Evolutionary conservation across 1,140 invertebrate species (phyloP).

Genomic region (Drosophila nikananu): DNA sequence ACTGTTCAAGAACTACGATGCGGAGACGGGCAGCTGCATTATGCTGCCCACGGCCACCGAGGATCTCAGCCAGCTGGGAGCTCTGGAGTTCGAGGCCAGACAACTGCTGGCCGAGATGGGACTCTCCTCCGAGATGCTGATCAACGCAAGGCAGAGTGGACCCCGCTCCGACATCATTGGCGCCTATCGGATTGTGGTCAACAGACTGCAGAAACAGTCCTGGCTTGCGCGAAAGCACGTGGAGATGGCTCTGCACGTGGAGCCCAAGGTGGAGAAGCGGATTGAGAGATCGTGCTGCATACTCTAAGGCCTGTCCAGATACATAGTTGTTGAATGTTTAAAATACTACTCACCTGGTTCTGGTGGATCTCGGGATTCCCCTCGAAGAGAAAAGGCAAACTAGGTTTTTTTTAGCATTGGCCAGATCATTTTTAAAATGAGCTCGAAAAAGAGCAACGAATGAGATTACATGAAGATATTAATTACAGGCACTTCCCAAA

Average conservation of each 20-base stretch:
- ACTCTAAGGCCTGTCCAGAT: constrained; percentile 58
- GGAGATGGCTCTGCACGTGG: constrained; percentile 78
- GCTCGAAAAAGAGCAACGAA: not conserved
- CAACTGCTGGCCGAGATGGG: constrained; percentile 85
- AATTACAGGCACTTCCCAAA: not conserved
- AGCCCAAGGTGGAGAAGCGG: constrained; percentile 78
- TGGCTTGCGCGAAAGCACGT: constrained; percentile 81
- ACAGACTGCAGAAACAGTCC: constrained; percentile 85
- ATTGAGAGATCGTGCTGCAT: constrained; percentile 82
- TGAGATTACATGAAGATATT: not conserved
- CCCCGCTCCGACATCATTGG: constrained; percentile 86
- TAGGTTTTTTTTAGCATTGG: not conserved
- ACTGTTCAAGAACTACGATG: constrained; percentile 84
- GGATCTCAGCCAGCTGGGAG: constrained; percentile 81
- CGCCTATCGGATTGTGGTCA: constrained; percentile 85
- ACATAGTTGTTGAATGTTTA: constrained; percentile 51
- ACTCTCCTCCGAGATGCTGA: constrained; percentile 83
- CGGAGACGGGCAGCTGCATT: constrained; percentile 85
- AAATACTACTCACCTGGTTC: constrained; percentile 42
- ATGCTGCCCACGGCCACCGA: constrained; percentile 85
- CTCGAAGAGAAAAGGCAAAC: constrained; percentile 15
- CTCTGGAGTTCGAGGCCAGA: constrained; percentile 85
- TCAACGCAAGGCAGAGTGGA: constrained; percentile 79
- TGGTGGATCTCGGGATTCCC: constrained; percentile 6
- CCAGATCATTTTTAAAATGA: not conserved